Conservation (phyloP, 2,113 vertebrate genomes). For the Tichodroma muraria region DNA sequence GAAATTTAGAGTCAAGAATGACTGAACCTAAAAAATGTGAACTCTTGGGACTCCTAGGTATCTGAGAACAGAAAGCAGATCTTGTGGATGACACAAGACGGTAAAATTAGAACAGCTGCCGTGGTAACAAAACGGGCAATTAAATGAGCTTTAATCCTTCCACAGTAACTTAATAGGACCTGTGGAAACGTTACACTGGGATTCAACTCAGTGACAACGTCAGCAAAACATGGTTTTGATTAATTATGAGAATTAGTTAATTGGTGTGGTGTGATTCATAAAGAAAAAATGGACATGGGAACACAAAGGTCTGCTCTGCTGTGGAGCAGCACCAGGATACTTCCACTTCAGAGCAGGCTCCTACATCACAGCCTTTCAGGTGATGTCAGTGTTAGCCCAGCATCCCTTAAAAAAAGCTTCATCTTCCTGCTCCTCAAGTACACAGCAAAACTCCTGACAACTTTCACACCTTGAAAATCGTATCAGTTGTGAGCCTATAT, state of each 20-base stretch:
- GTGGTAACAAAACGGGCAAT: not conserved
- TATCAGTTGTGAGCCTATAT: not conserved
- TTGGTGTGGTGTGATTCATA: not conserved
- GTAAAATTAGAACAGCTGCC: not conserved
- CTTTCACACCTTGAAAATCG: not conserved
- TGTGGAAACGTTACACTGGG: not conserved
- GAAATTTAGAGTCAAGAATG: not conserved
- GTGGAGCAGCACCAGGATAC: not conserved
- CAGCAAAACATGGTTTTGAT: not conserved
- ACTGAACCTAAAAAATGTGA: not conserved
- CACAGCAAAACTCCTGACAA: not conserved
- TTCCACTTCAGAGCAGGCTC: not conserved
- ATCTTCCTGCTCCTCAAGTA: not conserved
- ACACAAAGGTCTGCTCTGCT: not conserved
- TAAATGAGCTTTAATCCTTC: not conserved
- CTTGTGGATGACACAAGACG: not conserved
- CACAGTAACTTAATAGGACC: not conserved
- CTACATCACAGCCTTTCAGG: rapidly evolving
- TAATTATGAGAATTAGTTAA: not conserved
- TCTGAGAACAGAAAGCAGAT: not conserved
- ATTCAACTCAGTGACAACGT: not conserved
- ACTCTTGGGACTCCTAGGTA: not conserved
- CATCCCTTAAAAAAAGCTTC: not conserved
- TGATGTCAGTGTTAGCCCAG: not conserved
- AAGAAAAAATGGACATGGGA: not conserved